Percentiles rank a stretch among this genome's conserved stretches.
Evolutionary conservation across 2,797 vertebrate species (phyloP).

Genomic region (Cossypha niveicapilla): DNA sequence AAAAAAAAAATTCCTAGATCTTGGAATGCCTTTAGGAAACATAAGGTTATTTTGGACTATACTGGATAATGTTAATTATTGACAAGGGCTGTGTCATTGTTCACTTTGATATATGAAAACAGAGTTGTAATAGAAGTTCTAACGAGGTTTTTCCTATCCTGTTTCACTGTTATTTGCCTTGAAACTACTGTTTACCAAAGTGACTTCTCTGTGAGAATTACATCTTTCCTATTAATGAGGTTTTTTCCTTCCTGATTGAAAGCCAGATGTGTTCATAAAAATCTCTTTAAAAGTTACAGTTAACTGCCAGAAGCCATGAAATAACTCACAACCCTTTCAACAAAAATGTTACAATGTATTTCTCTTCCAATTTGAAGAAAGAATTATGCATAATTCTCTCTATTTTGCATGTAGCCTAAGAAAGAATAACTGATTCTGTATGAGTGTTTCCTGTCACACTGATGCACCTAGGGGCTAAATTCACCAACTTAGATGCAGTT

Average conservation of each 20-base stretch:
- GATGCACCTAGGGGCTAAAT: background rate
- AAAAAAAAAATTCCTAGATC: background rate
- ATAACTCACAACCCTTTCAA: background rate
- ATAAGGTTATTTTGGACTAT: background rate
- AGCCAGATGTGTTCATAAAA: background rate
- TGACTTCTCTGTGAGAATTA: background rate
- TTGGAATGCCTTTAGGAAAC: background rate
- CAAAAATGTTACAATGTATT: background rate
- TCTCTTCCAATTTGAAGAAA: background rate
- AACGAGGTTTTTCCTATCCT: background rate
- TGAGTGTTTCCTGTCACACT: background rate
- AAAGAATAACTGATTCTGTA: background rate
- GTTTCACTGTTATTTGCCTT: background rate
- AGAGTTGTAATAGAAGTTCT: background rate
- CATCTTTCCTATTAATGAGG: background rate
- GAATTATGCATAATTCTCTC: background rate
- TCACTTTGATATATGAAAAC: background rate
- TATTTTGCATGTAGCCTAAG: background rate
- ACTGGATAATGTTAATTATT: background rate
- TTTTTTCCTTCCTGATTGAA: background rate
- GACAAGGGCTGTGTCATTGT: background rate
- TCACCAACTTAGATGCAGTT: background rate
- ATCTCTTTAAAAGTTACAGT: background rate
- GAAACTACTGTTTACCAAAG: background rate
- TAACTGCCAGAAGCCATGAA: background rate